These are phyloP conservation scores for Anthonomus grandis DNA, from an alignment of 1,140 invertebrate species.

Conservation along the genomic window DNA sequence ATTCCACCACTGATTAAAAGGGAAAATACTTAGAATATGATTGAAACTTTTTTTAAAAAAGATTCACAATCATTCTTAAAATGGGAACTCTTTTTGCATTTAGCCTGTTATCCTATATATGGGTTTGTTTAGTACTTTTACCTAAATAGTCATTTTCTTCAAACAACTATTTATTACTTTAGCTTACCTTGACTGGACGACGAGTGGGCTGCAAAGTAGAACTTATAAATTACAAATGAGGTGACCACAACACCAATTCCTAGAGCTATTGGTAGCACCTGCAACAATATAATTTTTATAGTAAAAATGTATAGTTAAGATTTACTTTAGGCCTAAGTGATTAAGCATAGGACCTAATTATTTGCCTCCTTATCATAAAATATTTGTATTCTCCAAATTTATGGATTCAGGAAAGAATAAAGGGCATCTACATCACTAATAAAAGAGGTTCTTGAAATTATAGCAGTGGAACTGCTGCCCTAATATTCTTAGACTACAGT, in stretches of 20 bases:
- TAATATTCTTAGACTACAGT: too few species aligned
- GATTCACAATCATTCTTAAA: not conserved
- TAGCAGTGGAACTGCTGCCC: too few species aligned
- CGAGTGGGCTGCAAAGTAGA: constrained; percentile 50
- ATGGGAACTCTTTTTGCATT: not conserved
- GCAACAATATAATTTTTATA: too few species aligned
- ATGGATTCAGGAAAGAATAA: too few species aligned
- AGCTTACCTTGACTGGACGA: constrained; percentile 10
- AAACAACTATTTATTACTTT: not conserved
- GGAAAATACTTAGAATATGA: constrained; percentile 5
- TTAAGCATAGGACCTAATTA: too few species aligned
- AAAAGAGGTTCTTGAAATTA: too few species aligned
- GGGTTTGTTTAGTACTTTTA: not conserved
- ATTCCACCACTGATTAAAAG: too few species aligned
- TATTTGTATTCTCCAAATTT: too few species aligned
- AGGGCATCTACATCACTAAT: too few species aligned
- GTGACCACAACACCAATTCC: constrained; percentile 74
- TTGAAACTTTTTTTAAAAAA: not conserved
- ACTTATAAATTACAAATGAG: constrained; percentile 64
- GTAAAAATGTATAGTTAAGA: too few species aligned
- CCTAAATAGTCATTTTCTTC: not conserved
- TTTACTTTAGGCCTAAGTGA: too few species aligned
- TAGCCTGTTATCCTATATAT: not conserved
- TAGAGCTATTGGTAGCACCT: constrained; percentile 62
- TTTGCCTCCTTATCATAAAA: too few species aligned